Conservation (phyloP, 2,113 vertebrate species). For the Anhinga rufa region DNA sequence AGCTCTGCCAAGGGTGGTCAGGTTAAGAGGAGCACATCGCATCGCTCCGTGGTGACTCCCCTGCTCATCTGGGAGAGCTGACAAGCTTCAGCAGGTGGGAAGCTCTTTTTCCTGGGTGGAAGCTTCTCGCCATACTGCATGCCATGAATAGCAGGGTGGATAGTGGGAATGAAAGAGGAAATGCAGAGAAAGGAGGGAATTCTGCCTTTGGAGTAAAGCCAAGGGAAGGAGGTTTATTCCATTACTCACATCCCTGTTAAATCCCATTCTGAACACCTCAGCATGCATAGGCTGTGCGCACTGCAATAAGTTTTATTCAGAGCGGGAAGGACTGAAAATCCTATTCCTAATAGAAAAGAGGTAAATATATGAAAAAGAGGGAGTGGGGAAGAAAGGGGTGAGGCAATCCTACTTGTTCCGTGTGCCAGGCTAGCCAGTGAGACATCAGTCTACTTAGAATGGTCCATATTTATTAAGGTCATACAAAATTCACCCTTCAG, state of each 20-base stretch:
- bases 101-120: background rate
- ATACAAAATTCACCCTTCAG: background rate
- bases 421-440: background rate
- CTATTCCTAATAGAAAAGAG: background rate
- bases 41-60: rapidly evolving
- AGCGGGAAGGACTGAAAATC: background rate
- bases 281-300: background rate
- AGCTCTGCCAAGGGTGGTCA: no score
- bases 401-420: background rate
- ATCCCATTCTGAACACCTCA: background rate
- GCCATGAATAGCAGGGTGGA: background rate
- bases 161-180: background rate
- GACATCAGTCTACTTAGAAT: background rate
- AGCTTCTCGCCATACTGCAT: background rate
- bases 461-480: background rate
- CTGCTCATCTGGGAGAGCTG: background rate
- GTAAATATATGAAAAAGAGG: background rate
- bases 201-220: background rate
- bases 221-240: background rate
- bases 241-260: background rate
- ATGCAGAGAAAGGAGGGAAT: background rate
- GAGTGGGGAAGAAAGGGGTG: background rate
- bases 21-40: background rate
- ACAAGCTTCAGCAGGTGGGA: background rate
- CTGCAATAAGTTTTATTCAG: background rate